Conservation (phyloP, 2,113 vertebrate genomes). For the Columbina picui region DNA sequence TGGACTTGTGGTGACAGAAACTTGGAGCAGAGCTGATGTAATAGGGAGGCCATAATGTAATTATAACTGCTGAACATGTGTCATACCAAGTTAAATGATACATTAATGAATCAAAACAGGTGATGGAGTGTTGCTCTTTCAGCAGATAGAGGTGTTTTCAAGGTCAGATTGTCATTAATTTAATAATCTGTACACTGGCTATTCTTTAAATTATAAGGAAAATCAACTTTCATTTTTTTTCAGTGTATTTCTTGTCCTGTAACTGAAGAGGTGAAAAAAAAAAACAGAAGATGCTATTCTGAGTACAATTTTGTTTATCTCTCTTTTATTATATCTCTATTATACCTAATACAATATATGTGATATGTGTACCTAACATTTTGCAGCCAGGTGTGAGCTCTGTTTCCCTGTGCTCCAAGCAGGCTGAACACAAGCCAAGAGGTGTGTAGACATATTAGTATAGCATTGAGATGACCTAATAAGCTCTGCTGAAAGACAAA, state of each 20-base stretch:
- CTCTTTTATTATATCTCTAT: constrained; percentile 19
- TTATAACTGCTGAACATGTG: constrained; percentile 83
- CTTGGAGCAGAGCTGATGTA: constrained; percentile 82
- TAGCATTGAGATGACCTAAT: not conserved
- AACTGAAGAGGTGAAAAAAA: not conserved
- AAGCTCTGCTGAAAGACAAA: not conserved
- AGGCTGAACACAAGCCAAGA: not conserved
- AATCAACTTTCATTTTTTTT: constrained; percentile 59
- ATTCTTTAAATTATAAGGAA: constrained; percentile 75
- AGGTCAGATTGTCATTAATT: constrained; percentile 81
- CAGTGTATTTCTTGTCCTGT: not conserved
- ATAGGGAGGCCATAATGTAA: constrained; percentile 82
- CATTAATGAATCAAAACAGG: constrained; percentile 85
- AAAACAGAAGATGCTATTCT: not conserved
- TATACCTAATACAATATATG: not conserved
- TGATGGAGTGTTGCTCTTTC: constrained; percentile 82
- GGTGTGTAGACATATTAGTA: not conserved
- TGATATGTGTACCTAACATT: not conserved
- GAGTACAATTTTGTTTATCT: constrained; percentile 37
- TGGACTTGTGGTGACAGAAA: constrained; percentile 82
- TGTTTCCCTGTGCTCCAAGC: not conserved
- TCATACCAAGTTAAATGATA: constrained; percentile 83
- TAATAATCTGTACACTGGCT: constrained; percentile 79
- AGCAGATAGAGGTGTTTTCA: constrained; percentile 80
- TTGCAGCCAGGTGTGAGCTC: not conserved